A percentile compares a stretch with the other conserved stretches of the same genome.
Conservation (phyloP, 2,113 vertebrate genomes). For the Aegithalos caudatus region DNA sequence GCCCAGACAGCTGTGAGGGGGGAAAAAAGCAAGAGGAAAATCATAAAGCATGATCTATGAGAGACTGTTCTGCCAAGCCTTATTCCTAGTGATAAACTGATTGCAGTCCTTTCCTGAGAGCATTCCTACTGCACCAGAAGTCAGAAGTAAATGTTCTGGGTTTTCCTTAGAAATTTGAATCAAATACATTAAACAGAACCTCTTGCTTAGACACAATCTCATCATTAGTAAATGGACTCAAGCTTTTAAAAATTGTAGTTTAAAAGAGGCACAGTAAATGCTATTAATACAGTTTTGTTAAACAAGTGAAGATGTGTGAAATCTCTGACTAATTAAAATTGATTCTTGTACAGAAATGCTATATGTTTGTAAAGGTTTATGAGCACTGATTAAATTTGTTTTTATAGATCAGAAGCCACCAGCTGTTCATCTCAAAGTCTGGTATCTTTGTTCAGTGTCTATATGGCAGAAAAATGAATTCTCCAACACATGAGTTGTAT, state of each 20-base stretch:
- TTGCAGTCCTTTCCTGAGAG: neutral
- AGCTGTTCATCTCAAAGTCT: neutral
- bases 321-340: neutral
- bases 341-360: neutral
- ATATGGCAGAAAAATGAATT: neutral
- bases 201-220: neutral
- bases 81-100: neutral
- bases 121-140: neutral
- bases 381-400: neutral
- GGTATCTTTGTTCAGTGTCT: neutral
- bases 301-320: neutral
- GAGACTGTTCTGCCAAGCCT: neutral
- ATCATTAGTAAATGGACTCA: neutral
- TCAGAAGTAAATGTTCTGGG: neutral
- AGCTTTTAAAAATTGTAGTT: neutral
- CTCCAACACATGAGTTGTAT: neutral
- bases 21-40: neutral
- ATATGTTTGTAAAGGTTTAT: neutral
- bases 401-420: neutral
- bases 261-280: neutral
- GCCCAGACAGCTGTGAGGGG: neutral
- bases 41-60: neutral
- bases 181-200: neutral
- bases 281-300: neutral
- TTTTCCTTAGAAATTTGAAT: neutral